Evolutionary conservation across 2,113 vertebrate genomes (phyloP), one percentile per base, ranked within the genome.

Genomic region (Dipodomys merriami): DNA sequence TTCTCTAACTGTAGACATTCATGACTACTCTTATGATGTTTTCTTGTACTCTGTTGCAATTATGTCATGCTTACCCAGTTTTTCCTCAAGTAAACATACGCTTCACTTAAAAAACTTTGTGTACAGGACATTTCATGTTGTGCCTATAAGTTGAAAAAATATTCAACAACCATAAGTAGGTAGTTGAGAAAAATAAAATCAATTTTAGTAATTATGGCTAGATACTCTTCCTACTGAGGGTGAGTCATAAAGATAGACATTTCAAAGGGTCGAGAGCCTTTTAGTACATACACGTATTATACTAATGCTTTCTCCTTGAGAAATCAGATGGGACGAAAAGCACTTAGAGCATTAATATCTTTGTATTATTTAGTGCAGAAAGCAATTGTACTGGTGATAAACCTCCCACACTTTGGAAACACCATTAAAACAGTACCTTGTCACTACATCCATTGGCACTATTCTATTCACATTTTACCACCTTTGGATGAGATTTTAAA

Each of bases 111-210:
- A 44, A 72, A 73, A 68, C 5, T 82, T 86, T 53, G 0, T 6
- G 25, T 64, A 62, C 83, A 53, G 22, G 3, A 95, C 57, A 81
- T 74, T 90, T 89, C 44, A 82, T 53, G 30, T 77, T 33, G 44
- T 33, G 65, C 77, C 5, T 29, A 1, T 76, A 69, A 85, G 49
- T 74, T 57, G 53, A 57, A 18, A 80, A 89, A 74, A 53, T 30
- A 46, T 83, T 83, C 29, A 57, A 72, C 12, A 71, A 82, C 29
- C 33, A 46, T 72, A 46, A 82, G 39, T 81, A 65, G n/a, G 33
- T 35, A 77, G 67, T 83, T 88, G 15, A 35, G 9, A 64, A 83
- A 78, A 90, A 83, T 65, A 90, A 90, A 86, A 35, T 86, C 53
- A 71, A 57, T 83, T 39, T 65, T 73, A 78, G 67, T 83, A 90